A percentile compares a stretch with the other conserved stretches of the same genome.
Conservation (phyloP, 2,113 vertebrate species). For the Orientallactaga bullata region DNA sequence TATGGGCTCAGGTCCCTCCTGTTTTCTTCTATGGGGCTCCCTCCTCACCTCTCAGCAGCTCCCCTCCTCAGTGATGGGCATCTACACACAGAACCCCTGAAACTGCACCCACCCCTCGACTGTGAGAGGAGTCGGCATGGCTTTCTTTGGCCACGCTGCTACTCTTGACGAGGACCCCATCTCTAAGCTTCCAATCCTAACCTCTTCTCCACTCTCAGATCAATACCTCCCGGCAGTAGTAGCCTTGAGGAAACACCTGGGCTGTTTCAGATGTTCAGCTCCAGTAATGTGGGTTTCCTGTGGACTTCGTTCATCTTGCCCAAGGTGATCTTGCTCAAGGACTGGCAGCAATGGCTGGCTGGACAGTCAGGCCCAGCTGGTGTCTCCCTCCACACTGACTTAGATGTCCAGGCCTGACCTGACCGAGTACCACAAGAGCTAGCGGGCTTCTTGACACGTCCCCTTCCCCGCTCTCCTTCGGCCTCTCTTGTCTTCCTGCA, state of each 20-base stretch:
- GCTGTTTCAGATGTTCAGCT: background rate
- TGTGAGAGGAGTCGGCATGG: background rate
- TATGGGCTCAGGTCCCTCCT: background rate
- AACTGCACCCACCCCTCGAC: background rate
- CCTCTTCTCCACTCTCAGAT: too few relatives aligned
- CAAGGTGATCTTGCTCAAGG: background rate
- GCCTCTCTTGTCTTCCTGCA: background rate
- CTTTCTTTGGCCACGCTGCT: too few relatives aligned
- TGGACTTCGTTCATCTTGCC: background rate
- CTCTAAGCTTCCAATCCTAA: background rate
- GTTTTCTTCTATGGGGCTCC: background rate
- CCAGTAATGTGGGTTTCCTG: background rate
- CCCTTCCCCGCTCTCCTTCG: too few relatives aligned
- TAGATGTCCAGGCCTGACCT: background rate
- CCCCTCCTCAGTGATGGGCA: background rate
- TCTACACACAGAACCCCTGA: background rate
- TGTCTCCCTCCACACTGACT: background rate
- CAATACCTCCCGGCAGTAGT: fast-evolving
- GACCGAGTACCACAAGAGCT: background rate
- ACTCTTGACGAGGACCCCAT: background rate
- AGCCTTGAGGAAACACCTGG: background rate
- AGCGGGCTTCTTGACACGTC: background rate
- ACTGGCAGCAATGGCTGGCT: too few relatives aligned
- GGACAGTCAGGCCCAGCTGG: background rate
- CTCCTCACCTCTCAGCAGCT: background rate